Base-by-base conservation (phyloP, 1,140 invertebrate genomes). In the Zaprionus kolodkinae region DNA sequence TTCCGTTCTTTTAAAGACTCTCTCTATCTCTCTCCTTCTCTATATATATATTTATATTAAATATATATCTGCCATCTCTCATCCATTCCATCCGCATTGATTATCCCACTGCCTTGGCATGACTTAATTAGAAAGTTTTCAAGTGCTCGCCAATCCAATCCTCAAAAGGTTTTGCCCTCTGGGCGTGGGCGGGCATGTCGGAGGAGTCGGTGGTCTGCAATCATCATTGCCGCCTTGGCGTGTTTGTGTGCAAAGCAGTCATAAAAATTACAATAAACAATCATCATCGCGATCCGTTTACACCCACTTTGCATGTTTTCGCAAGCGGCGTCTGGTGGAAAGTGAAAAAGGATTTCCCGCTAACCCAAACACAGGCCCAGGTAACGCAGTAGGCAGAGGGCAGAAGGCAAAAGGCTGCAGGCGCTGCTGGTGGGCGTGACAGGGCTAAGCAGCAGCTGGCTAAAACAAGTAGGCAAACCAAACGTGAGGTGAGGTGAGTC, bases 201-300 rank as follows among this genome's bases (percentile, higher is more conserved):
- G 30, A 33, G 12, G 25, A 30, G 48, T 21, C 38, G 11, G 45
- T 9, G 43, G 57, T 11, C 59, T 86, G 84, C 84, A 87, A 76
- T 86, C 83, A 86, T 87, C 83, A 81, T 73, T 56, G 61, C 55
- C 73, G 84, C 81, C 84, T 88, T 85, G 81, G 86, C 85, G 81
- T 85, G 86, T 79, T 88, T 88, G 85, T 88, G 85, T 88, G 85
- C 85, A 85, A 88, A 89, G 78, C 85, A 88, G 85, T 88, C 85
- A 89, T 88, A 88, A 88, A 88, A 88, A 88, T 89, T 89, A 88
- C 85, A 89, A 85, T 89, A 88, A 88, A 81, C 85, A 88, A 88
- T 88, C 85, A 89, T 88, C 84, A 88, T 89, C 80, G 84, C 81
- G 85, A 88, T 89, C 85, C 85, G 85, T 88, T 88, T 88, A 89